A percentile compares a stretch with the other conserved stretches of the same genome.
Conservation (phyloP, 2,888 invertebrate genomes). For the Stenodema calcarata region DNA sequence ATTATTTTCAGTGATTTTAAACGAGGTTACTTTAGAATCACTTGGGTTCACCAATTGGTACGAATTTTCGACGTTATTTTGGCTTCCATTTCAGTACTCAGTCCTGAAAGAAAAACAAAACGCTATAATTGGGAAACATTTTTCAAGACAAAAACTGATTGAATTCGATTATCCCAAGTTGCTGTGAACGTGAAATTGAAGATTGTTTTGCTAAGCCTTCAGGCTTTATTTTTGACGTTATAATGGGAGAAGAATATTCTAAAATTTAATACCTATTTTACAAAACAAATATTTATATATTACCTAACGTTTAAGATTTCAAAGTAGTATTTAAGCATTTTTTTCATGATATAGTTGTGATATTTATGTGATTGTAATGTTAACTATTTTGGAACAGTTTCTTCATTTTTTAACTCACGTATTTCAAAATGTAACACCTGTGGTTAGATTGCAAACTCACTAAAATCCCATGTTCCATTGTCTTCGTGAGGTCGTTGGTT, state of each 20-base stretch:
- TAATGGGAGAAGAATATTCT: neutral
- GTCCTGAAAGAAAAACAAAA: no score
- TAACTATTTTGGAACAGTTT: slow-evolving; percentile 47
- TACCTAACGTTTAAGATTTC: slow-evolving; percentile 2
- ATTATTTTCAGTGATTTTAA: no score
- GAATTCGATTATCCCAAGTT: neutral
- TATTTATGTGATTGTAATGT: slow-evolving; percentile 55
- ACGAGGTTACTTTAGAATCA: no score
- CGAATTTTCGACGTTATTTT: no score
- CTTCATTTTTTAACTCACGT: neutral
- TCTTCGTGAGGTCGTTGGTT: neutral
- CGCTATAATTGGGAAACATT: neutral
- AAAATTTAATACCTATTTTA: slow-evolving; percentile 18
- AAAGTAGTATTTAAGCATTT: slow-evolving; percentile 49
- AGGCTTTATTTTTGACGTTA: slow-evolving; percentile 3
- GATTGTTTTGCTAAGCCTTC: neutral
- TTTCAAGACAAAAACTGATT: neutral
- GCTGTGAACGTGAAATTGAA: neutral
- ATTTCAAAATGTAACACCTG: neutral
- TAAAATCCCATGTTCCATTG: neutral
- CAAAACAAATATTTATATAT: neutral
- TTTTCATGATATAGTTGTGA: slow-evolving; percentile 53
- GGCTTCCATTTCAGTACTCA: no score
- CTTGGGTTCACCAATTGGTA: no score
- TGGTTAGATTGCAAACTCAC: neutral